These are phyloP conservation scores for Diplolepis rosae DNA, from an alignment of 2,888 invertebrate species.

Conservation along the genomic window DNA sequence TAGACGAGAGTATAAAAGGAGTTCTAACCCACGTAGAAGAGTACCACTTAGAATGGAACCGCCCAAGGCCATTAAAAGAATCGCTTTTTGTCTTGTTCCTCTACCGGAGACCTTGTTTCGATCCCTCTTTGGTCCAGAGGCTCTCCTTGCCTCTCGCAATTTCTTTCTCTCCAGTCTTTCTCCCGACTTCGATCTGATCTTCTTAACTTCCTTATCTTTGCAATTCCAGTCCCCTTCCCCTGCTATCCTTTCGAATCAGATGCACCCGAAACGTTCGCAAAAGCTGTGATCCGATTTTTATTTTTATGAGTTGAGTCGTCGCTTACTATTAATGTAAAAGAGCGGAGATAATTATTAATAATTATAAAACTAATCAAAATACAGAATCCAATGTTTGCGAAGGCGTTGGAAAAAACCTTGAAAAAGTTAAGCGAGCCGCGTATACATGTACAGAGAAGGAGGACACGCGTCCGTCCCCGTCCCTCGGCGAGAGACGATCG, in stretches of 20 bases:
- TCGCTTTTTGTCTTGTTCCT: constrained; percentile 57
- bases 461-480: constrained; percentile 62
- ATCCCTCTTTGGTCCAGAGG: constrained; percentile 34
- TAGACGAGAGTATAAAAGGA: constrained; percentile 60
- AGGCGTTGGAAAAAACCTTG: neutral
- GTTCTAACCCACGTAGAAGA: constrained; percentile 63
- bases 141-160: constrained; percentile 36
- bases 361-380: neutral
- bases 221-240: constrained; percentile 35
- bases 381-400: constrained; percentile 1
- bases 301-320: constrained; percentile 4
- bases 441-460: constrained; percentile 48
- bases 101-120: constrained; percentile 43
- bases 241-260: constrained; percentile 38
- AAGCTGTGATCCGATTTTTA: constrained; percentile 63
- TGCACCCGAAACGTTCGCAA: constrained; percentile 52
- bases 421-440: constrained; percentile 10
- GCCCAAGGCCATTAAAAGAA: constrained; percentile 63
- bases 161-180: constrained; percentile 32
- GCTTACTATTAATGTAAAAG: constrained; percentile 41
- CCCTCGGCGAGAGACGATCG: constrained; percentile 54
- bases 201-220: constrained; percentile 27
- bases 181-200: constrained; percentile 33
- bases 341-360: constrained; percentile 37
- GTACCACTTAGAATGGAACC: constrained; percentile 63